These are phyloP conservation scores for Patella ulyssiponensis DNA, from an alignment of 2,888 invertebrate species.

Conservation along the genomic window DNA sequence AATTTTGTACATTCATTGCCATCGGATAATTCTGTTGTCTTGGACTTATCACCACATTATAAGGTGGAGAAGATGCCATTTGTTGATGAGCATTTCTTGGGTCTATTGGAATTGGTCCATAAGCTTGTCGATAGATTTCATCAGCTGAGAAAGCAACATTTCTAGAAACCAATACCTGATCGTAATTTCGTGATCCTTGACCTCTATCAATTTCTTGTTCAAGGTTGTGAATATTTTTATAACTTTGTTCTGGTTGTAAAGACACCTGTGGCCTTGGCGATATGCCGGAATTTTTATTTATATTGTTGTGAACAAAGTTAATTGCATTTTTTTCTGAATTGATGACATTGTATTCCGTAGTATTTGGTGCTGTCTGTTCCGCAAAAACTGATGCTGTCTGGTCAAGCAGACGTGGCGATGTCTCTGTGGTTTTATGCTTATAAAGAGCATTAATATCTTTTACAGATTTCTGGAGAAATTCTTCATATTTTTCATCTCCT, in stretches of 20 bases:
- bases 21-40: neutral
- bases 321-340: slow-evolving; percentile 32
- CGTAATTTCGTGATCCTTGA: slow-evolving; percentile 46
- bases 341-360: slow-evolving; percentile 33
- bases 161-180: slow-evolving; percentile 51
- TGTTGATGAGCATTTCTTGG: slow-evolving; percentile 5
- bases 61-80: slow-evolving; percentile 1
- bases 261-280: slow-evolving; percentile 17
- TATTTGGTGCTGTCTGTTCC: neutral
- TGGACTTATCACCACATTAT: neutral
- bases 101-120: slow-evolving; percentile 28
- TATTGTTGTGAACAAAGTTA: slow-evolving; percentile 15
- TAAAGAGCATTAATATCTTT: slow-evolving; percentile 51
- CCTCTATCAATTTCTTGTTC: slow-evolving; percentile 21
- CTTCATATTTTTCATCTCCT: slow-evolving; percentile 53
- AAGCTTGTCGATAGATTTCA: slow-evolving; percentile 64
- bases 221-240: slow-evolving; percentile 25
- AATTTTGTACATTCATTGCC: neutral
- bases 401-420: slow-evolving; percentile 23
- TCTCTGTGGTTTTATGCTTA: slow-evolving; percentile 21
- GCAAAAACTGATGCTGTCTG: slow-evolving; percentile 24
- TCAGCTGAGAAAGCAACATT: slow-evolving; percentile 61
- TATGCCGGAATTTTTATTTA: neutral
- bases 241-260: neutral
- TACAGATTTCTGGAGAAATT: slow-evolving; percentile 50